Conservation (phyloP, 2,888 invertebrate species). For the Limnephilus auricula region DNA sequence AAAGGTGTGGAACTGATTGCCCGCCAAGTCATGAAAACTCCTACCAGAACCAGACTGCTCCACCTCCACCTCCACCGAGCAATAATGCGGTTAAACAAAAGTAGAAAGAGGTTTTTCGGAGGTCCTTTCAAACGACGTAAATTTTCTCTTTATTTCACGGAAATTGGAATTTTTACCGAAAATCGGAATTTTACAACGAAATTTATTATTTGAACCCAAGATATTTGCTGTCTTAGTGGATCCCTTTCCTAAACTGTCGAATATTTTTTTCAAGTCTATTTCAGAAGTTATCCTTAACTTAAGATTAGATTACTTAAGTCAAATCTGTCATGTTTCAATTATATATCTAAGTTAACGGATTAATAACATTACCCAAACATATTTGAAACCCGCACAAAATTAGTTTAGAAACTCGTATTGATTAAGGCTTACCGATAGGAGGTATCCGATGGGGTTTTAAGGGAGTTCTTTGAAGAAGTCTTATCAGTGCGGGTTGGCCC, state of each 20-base stretch:
- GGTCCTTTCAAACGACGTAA: no score
- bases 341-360: background rate
- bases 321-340: background rate
- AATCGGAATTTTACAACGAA: no score
- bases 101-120: no score
- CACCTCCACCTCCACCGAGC: background rate
- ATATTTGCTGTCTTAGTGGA: background rate
- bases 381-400: slow-evolving; percentile 17
- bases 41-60: slow-evolving; percentile 42
- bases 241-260: background rate
- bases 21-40: slow-evolving; percentile 52
- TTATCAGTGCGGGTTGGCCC: slow-evolving; percentile 56
- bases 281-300: background rate
- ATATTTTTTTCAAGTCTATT: background rate
- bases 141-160: no score
- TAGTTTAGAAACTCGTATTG: slow-evolving; percentile 34
- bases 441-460: slow-evolving; percentile 36
- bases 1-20: slow-evolving; percentile 48
- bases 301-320: background rate
- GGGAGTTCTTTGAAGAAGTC: slow-evolving; percentile 61
- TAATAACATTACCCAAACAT: slow-evolving; percentile 17
- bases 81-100: background rate
- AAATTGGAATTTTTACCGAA: no score
- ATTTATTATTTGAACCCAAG: background rate
- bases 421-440: slow-evolving; percentile 45